A percentile compares a stretch with the other conserved stretches of the same genome.
Evolutionary conservation across 1,140 invertebrate genomes (phyloP).

Genomic region (Pseudachorutes palmiensis): DNA sequence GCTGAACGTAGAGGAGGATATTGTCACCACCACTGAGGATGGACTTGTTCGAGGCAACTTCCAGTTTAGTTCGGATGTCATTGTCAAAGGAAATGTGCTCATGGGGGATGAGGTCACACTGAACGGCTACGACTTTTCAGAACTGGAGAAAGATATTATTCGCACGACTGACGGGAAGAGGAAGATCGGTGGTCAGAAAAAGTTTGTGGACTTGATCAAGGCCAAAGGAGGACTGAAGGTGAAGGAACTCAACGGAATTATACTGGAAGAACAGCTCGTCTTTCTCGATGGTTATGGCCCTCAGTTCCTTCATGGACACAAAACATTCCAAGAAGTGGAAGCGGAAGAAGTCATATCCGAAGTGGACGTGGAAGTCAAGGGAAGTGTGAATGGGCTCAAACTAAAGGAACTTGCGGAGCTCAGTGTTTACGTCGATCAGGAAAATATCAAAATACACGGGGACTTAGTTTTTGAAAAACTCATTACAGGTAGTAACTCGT

Average conservation of each 20-base stretch:
- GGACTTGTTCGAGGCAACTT: not conserved
- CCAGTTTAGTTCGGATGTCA: not conserved
- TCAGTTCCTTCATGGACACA: constrained; percentile 1
- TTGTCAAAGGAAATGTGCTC: constrained; percentile 1
- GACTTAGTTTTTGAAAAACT: constrained; percentile 12
- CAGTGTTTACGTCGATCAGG: constrained; percentile 9
- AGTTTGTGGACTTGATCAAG: not conserved
- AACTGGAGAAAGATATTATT: constrained; percentile 7
- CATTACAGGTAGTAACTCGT: not conserved
- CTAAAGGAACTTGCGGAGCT: not conserved
- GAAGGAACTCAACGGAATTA: not conserved
- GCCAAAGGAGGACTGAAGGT: not conserved
- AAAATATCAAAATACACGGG: not conserved
- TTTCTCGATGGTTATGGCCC: not conserved
- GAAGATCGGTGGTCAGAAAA: constrained; percentile 9
- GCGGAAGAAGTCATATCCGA: not conserved
- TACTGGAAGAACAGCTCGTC: constrained; percentile 1
- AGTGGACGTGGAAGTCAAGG: constrained; percentile 2
- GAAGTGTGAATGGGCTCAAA: constrained; percentile 4
- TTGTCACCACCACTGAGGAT: not conserved
- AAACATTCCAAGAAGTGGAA: constrained; percentile 4
- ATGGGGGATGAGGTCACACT: not conserved
- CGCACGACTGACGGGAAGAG: constrained; percentile 5
- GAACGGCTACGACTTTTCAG: constrained; percentile 5
- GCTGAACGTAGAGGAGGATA: not conserved